Percentiles rank a stretch among this genome's conserved stretches.
These are phyloP conservation scores for Parazoanthus darwini DNA, from an alignment of 92 coral and sea anemone species.

Conservation along the genomic window DNA sequence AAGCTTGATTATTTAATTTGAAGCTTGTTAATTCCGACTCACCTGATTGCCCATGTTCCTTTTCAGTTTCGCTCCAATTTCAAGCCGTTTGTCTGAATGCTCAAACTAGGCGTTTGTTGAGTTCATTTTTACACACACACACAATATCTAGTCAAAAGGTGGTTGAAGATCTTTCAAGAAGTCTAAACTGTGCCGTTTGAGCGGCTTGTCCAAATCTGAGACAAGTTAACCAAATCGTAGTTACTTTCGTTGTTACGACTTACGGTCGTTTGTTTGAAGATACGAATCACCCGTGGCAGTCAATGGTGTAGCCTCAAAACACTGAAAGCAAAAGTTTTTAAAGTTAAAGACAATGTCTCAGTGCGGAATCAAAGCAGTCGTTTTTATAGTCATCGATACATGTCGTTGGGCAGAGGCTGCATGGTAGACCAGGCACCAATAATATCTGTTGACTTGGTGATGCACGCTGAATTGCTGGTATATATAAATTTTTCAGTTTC, in stretches of 20 bases:
- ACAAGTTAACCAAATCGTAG: too few relatives aligned
- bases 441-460: too few relatives aligned
- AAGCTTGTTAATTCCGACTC: background rate
- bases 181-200: too few relatives aligned
- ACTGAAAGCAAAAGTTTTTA: too few relatives aligned
- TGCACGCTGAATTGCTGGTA: too few relatives aligned
- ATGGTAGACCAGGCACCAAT: background rate
- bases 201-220: too few relatives aligned
- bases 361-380: background rate
- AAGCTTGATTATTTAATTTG: background rate
- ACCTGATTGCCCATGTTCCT: constrained; percentile 8
- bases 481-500: too few relatives aligned
- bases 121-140: background rate
- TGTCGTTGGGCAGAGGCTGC: background rate
- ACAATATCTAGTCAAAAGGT: background rate
- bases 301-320: too few relatives aligned
- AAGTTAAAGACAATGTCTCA: background rate
- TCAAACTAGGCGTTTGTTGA: background rate
- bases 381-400: background rate
- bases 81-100: background rate
- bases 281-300: too few relatives aligned
- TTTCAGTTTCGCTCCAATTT: background rate
- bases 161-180: background rate
- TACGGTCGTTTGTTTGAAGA: too few relatives aligned
- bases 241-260: too few relatives aligned